These are phyloP conservation scores for Oscheius sp. DNA, from an alignment of 2,888 invertebrate genomes.

Conservation along the genomic window DNA sequence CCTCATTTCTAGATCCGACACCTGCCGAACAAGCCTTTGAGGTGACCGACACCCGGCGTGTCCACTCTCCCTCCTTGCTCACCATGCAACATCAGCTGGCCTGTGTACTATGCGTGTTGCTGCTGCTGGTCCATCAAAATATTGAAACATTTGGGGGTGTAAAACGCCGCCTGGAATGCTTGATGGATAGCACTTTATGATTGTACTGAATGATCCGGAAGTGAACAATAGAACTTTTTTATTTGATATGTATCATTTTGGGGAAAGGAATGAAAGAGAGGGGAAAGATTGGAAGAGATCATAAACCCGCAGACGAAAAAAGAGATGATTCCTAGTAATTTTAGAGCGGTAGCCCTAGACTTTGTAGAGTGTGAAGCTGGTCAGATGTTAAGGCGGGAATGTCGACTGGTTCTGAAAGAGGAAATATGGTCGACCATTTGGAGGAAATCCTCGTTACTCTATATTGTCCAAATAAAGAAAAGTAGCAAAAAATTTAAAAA, in stretches of 20 bases:
- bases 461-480: no score
- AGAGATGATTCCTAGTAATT: neutral
- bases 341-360: slow-evolving; percentile 23
- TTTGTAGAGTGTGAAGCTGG: slow-evolving; percentile 6
- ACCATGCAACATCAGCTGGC: neutral
- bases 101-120: neutral
- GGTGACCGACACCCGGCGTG: neutral
- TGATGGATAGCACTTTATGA: slow-evolving; percentile 12
- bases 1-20: slow-evolving; percentile 4
- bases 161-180: slow-evolving; percentile 14
- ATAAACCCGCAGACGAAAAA: neutral
- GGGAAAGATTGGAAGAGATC: no score
- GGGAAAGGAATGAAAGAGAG: neutral
- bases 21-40: neutral
- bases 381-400: neutral
- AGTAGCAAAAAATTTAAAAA: no score
- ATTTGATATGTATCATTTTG: slow-evolving; percentile 5
- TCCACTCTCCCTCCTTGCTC: neutral
- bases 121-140: slow-evolving; percentile 24
- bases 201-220: neutral
- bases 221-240: neutral
- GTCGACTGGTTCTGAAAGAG: slow-evolving; percentile 12
- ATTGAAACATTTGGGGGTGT: slow-evolving; percentile 26
- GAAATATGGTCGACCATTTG: no score
- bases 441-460: no score